Conservation (phyloP, 1,140 invertebrate genomes). For the Amyelois transitella region DNA sequence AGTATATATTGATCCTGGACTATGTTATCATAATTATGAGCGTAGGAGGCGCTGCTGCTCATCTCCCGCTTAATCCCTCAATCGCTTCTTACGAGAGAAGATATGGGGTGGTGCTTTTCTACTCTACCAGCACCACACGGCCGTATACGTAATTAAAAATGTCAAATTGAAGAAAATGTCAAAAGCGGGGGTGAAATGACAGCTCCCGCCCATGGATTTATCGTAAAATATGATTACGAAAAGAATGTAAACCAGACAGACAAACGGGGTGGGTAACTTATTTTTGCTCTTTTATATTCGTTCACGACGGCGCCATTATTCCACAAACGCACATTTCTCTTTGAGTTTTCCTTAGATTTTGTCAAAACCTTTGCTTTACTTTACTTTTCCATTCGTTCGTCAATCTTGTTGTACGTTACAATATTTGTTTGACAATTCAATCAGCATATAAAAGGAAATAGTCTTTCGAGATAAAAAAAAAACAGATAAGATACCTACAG, state of each 20-base stretch:
- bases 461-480: no score
- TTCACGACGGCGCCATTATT: neutral
- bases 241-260: neutral
- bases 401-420: neutral
- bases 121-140: no score
- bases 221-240: neutral
- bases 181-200: neutral
- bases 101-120: no score
- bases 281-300: neutral
- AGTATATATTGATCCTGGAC: no score
- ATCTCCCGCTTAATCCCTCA: no score
- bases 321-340: neutral
- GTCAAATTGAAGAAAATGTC: no score
- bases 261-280: slow-evolving; percentile 1
- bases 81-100: no score
- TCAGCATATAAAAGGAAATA: no score
- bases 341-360: neutral
- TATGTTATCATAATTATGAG: no score
- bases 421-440: neutral
- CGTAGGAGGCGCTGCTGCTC: no score
- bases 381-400: neutral
- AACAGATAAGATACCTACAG: no score
- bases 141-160: no score
- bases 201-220: neutral
- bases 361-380: neutral